A percentile compares a stretch with the other conserved stretches of the same genome.
Conservation (phyloP, 2,113 vertebrate genomes). For the Hiodon alosoides region DNA sequence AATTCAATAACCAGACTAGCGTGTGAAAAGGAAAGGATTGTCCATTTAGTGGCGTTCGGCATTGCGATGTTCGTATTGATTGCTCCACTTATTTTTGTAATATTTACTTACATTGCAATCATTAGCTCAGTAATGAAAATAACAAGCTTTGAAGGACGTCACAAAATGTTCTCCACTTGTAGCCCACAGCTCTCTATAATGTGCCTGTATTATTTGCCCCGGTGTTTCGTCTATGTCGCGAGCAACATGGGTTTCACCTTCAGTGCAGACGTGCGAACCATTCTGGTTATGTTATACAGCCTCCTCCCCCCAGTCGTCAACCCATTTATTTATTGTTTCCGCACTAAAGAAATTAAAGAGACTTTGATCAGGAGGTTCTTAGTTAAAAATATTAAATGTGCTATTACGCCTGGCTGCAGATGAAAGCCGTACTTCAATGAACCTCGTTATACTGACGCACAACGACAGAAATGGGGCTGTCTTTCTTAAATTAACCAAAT, state of each 20-base stretch:
- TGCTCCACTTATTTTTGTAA: neutral
- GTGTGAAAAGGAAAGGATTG: neutral
- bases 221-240: slow-evolving; percentile 24
- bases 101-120: slow-evolving; percentile 9
- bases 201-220: slow-evolving; percentile 28
- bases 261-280: slow-evolving; percentile 21
- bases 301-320: slow-evolving; percentile 36
- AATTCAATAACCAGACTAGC: neutral
- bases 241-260: slow-evolving; percentile 14
- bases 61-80: neutral
- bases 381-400: neutral
- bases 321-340: slow-evolving; percentile 35
- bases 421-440: too few relatives aligned
- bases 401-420: too few relatives aligned
- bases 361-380: slow-evolving; percentile 6
- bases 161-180: slow-evolving; percentile 38
- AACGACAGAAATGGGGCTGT: too few relatives aligned
- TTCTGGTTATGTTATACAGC: slow-evolving; percentile 28
- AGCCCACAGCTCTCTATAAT: slow-evolving; percentile 36
- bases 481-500: too few relatives aligned
- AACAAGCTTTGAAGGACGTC: slow-evolving; percentile 12
- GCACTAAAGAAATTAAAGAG: slow-evolving; percentile 30
- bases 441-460: too few relatives aligned
- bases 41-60: neutral
- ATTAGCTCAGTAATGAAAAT: slow-evolving; percentile 10